These are phyloP conservation scores for Parapristionchus giblindavisi DNA, from an alignment of 2,888 invertebrate species.

Conservation along the genomic window DNA sequence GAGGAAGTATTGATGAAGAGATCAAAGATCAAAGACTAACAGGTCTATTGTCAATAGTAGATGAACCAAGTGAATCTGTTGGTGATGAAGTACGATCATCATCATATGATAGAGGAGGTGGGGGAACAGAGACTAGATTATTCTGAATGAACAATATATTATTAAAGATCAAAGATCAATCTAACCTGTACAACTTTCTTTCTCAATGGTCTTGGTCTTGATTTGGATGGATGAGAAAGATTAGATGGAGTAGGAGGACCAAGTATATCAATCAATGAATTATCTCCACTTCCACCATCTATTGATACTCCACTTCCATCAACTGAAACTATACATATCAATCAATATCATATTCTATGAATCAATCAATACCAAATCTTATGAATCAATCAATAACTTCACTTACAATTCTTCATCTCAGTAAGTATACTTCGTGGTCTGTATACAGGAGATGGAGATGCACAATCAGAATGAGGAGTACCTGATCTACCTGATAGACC, in stretches of 20 bases:
- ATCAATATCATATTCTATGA: no score
- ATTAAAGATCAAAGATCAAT: neutral
- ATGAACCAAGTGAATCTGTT: constrained; percentile 19
- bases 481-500: constrained; percentile 17
- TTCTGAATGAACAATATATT: neutral
- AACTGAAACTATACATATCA: neutral
- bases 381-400: no score
- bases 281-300: no score
- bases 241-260: constrained; percentile 50
- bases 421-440: constrained; percentile 34
- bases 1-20: neutral
- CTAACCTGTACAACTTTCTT: constrained; percentile 25
- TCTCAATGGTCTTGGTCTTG: constrained; percentile 45
- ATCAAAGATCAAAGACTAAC: neutral
- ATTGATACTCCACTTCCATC: no score
- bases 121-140: neutral
- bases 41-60: constrained; percentile 14
- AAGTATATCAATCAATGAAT: constrained; percentile 15
- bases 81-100: constrained; percentile 33
- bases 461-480: constrained; percentile 34
- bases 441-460: constrained; percentile 34
- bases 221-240: constrained; percentile 52
- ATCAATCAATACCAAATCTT: no score
- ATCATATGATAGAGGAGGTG: constrained; percentile 5
- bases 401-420: constrained; percentile 25